These are phyloP conservation scores for Protonibea diacanthus DNA, from an alignment of 2,797 vertebrate genomes.

Conservation along the genomic window DNA sequence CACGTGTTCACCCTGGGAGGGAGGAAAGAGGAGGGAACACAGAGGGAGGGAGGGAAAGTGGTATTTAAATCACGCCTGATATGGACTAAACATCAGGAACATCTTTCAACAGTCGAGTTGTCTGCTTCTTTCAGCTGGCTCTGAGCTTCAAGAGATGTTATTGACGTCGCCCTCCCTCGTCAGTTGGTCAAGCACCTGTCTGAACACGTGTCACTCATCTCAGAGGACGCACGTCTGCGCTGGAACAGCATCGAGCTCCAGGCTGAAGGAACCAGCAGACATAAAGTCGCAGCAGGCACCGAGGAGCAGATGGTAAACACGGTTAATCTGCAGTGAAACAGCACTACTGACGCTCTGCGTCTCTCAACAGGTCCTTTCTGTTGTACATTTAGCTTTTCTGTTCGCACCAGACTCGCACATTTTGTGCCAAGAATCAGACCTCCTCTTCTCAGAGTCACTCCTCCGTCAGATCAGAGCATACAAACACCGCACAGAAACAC, in stretches of 20 bases:
- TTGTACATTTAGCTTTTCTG: not conserved
- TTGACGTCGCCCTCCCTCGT: not conserved
- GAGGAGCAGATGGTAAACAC: slow-evolving; percentile 36
- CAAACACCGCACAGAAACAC: not conserved
- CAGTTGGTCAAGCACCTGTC: slow-evolving; percentile 11
- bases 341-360: not conserved
- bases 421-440: not conserved
- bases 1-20: slow-evolving; percentile 90
- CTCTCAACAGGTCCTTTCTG: not conserved
- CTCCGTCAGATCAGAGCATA: not conserved
- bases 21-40: not conserved
- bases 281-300: not conserved
- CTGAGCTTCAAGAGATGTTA: not conserved
- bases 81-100: slow-evolving; percentile 28
- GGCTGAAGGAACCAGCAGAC: slow-evolving; percentile 10
- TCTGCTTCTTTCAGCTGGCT: slow-evolving; percentile 26
- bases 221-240: not conserved
- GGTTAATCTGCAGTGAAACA: slow-evolving; percentile 1
- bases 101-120: not conserved
- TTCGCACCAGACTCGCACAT: not conserved
- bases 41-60: not conserved
- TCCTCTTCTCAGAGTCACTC: not conserved
- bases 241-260: not conserved
- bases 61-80: slow-evolving; percentile 1
- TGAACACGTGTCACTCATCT: slow-evolving; percentile 17